phyloP scores from a whole-genome alignment of 2,113 vertebrate species.

The Phodopus roborovskii region DNA sequence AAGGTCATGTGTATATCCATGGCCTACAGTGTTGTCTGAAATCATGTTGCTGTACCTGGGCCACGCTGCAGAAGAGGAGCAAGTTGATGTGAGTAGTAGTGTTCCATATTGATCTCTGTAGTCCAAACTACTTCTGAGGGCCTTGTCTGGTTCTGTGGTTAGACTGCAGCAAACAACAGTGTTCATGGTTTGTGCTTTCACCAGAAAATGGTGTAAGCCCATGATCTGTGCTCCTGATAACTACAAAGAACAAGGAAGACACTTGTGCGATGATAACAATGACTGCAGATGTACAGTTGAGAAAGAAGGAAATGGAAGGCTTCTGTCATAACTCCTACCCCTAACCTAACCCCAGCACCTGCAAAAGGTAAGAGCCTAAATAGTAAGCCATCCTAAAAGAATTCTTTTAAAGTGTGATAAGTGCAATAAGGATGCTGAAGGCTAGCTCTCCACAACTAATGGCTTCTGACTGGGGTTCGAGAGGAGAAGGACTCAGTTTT shows the following conservation, averaged over 20 bases:
- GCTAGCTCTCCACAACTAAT: not conserved
- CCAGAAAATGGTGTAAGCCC: not conserved
- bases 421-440: not conserved
- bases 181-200: not conserved
- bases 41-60: not conserved
- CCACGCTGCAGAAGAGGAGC: not conserved
- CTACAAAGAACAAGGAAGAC: not conserved
- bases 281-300: not conserved
- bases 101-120: not conserved
- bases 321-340: not conserved
- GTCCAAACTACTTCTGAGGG: not conserved
- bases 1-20: not conserved
- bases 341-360: not conserved
- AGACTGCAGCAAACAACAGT: not conserved
- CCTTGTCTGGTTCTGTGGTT: not conserved
- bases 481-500: not conserved
- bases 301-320: not conserved
- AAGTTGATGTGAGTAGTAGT: not conserved
- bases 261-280: not conserved
- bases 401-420: too few relatives aligned
- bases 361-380: not conserved
- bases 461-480: not conserved
- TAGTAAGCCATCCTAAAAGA: not conserved
- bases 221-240: not conserved
- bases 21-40: not conserved